A percentile compares a stretch with the other conserved stretches of the same genome.
Evolutionary conservation across 2,113 vertebrate species (phyloP).

Genomic region (Lamprotornis superbus): DNA sequence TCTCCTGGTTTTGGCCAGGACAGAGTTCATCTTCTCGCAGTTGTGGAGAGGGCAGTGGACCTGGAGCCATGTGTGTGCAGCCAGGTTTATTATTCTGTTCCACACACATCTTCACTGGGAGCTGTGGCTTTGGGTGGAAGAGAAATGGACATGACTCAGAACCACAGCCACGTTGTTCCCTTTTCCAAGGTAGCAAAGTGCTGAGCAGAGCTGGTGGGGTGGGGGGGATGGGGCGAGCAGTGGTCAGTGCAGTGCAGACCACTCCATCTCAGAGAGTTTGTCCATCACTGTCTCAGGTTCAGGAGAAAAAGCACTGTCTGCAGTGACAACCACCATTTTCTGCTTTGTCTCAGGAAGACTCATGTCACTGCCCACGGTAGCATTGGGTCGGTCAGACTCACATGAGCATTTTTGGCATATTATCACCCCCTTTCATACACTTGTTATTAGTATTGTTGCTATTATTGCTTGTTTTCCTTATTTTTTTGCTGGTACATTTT

Average conservation of each 20-base stretch:
- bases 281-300: background rate
- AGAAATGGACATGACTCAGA: background rate
- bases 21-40: background rate
- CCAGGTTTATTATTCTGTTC: background rate
- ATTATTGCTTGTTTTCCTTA: background rate
- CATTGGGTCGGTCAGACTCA: accelerated
- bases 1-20: background rate
- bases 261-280: background rate
- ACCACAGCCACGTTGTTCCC: background rate
- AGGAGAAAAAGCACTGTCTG: background rate
- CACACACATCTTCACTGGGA: accelerated
- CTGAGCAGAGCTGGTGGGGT: background rate
- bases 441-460: background rate
- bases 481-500: background rate
- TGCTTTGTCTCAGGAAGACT: background rate
- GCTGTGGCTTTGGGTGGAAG: accelerated
- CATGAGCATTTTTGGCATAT: background rate
- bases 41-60: accelerated
- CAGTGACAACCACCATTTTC: background rate
- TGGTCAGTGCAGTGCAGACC: accelerated
- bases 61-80: background rate
- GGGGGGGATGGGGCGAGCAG: accelerated
- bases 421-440: background rate
- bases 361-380: accelerated
- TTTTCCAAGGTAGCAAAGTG: background rate